Conservation (phyloP, 1,140 invertebrate species). For the Gonatopus flavifemur region DNA sequence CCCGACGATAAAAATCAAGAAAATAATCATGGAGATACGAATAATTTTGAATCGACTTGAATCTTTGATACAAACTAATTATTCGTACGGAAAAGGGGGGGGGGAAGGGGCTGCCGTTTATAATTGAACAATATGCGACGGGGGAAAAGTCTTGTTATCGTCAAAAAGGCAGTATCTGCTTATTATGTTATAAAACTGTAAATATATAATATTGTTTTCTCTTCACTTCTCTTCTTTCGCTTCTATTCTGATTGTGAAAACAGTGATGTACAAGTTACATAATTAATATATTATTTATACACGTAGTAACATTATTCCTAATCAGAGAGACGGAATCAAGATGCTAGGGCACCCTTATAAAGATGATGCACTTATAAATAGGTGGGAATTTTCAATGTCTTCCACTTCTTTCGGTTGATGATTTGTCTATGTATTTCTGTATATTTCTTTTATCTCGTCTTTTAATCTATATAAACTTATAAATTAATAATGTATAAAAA, state of each 20-base stretch:
- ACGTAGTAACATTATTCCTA: constrained; percentile 23
- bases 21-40: too few relatives aligned
- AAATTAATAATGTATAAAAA: too few relatives aligned
- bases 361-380: constrained; percentile 15
- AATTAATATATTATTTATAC: constrained; percentile 20
- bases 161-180: constrained; percentile 29
- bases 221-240: background rate
- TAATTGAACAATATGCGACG: constrained; percentile 11
- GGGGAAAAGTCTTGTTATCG: constrained; percentile 6
- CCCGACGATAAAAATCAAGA: too few relatives aligned
- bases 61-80: constrained; percentile 16
- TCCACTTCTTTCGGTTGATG: too few relatives aligned
- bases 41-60: too few relatives aligned
- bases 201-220: constrained; percentile 5
- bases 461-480: too few relatives aligned
- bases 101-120: constrained; percentile 2
- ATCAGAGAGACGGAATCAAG: constrained; percentile 31
- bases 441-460: too few relatives aligned
- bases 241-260: too few relatives aligned
- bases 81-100: too few relatives aligned
- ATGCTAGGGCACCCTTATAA: constrained; percentile 21
- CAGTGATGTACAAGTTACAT: constrained; percentile 12
- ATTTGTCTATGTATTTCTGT: too few relatives aligned
- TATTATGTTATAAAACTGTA: too few relatives aligned
- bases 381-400: too few relatives aligned